phyloP scores from a whole-genome alignment of 2,888 invertebrate genomes.

The Chrysolina oricalcia region DNA sequence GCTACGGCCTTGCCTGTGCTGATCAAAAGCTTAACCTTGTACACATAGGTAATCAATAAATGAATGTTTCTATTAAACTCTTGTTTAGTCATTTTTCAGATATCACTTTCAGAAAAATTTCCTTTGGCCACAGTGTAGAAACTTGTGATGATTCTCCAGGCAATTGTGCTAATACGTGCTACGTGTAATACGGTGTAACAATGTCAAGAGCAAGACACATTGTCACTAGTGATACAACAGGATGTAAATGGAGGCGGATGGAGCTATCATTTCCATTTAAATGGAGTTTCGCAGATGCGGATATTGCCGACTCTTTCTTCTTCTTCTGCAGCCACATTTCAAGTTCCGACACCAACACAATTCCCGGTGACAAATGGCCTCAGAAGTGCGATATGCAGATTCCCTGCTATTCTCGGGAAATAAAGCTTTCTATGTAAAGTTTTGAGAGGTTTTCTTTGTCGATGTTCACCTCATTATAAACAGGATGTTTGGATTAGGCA shows the following conservation, averaged over 20 bases:
- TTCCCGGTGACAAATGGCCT: conserved; percentile 65
- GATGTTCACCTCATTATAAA: conserved; percentile 25
- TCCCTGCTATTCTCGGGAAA: conserved; percentile 48
- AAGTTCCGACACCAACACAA: conserved; percentile 64
- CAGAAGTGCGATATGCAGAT: conserved; percentile 64
- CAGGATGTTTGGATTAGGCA: conserved; percentile 16
- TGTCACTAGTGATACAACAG: conserved; percentile 64
- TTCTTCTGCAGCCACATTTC: conserved; percentile 64
- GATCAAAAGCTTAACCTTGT: no score
- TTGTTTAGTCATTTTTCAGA: no score
- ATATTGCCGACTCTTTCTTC: conserved; percentile 65
- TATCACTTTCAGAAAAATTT: neutral
- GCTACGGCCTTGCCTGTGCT: no score
- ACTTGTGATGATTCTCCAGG: neutral
- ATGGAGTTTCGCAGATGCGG: conserved; percentile 65
- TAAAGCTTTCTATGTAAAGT: conserved; percentile 46
- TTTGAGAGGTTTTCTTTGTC: conserved; percentile 37
- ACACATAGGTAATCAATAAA: no score
- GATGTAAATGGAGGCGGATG: conserved; percentile 65
- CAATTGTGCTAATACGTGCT: neutral
- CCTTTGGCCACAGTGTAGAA: neutral
- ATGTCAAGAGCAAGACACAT: conserved; percentile 38
- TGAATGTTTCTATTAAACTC: no score
- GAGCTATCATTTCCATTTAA: conserved; percentile 68
- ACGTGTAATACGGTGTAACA: neutral